Evolutionary conservation across 2,888 invertebrate genomes (phyloP).

Genomic region (Rhingia campestris): DNA sequence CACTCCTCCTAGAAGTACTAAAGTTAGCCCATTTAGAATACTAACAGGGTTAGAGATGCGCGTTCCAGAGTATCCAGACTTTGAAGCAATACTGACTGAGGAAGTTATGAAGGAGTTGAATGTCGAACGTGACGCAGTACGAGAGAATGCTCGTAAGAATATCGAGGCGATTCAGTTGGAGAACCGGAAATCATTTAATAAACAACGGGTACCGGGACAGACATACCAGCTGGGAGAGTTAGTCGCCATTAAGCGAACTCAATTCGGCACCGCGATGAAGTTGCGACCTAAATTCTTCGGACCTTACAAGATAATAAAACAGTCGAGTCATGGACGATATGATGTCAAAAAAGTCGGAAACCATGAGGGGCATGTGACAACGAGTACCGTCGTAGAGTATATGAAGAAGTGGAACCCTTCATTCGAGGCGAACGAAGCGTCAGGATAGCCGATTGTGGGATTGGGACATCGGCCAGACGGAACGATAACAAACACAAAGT

Average conservation of each 20-base stretch:
- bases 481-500: neutral
- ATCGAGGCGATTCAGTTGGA: constrained; percentile 39
- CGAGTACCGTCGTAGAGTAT: constrained; percentile 45
- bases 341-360: neutral
- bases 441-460: constrained; percentile 62
- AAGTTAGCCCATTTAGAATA: constrained; percentile 43
- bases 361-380: constrained; percentile 45
- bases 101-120: constrained; percentile 12
- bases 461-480: no score
- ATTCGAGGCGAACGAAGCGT: constrained; percentile 54
- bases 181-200: constrained; percentile 33
- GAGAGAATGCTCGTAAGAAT: constrained; percentile 43
- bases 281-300: constrained; percentile 40
- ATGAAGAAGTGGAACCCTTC: constrained; percentile 49
- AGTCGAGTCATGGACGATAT: neutral
- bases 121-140: constrained; percentile 17
- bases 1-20: constrained; percentile 75
- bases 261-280: constrained; percentile 37
- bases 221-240: constrained; percentile 18
- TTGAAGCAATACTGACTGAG: constrained; percentile 33
- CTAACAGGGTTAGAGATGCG: constrained; percentile 61
- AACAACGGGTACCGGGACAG: neutral
- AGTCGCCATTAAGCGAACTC: constrained; percentile 60
- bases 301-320: constrained; percentile 28
- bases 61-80: constrained; percentile 6